Evolutionary conservation across 2,888 invertebrate species (phyloP), one percentile per base, ranked within the genome.

Genomic region (Hetaerina titia): DNA sequence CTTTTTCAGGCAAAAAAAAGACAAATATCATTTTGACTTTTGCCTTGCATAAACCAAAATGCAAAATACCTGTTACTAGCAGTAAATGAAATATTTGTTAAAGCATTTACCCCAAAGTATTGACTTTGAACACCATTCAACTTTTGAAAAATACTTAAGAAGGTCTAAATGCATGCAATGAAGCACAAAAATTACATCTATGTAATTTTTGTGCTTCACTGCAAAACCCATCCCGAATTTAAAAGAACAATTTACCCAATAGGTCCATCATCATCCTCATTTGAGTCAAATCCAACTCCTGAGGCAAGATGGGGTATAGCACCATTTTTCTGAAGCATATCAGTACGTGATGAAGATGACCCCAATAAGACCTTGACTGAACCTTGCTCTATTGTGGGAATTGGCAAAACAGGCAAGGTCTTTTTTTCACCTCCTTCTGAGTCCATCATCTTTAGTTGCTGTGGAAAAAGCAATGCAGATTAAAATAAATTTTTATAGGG

Each of bases 371-470:
- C 92, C 19, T 69, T 64, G 15, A 92, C 64, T 31, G 92, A 92
- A 56, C 92, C 88, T 88, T 60, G 89, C 19, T 94, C 94, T 9
- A 94, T 94, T 58, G 87, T 94, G 0, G 94, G 94, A 22, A 94
- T 94, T 22, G 94, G 94, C 25, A 94, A 56, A 64, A 88, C 87
- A 45, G 94, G 88, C 9, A 92, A 56, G 57, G 63, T 56, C 69
- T 92, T 45, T 74, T 57, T 92, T 57, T 60, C 92, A 56, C 56
- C 17, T 56, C 9, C 69, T 57, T 92, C 92, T 11, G 92, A 69
- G 22, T 92, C 92, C 57, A 56, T 92, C 92, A 92, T 69, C 69
- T 97, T 96, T 97, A 97, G 97, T 97, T 97, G 97, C 97, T 97
- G 96, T 90, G 95, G 96, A 90, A 95, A 57, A 90, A 31, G 7